Base-by-base conservation (phyloP, 2,113 vertebrate genomes). In the Myrmecobius fasciatus region DNA sequence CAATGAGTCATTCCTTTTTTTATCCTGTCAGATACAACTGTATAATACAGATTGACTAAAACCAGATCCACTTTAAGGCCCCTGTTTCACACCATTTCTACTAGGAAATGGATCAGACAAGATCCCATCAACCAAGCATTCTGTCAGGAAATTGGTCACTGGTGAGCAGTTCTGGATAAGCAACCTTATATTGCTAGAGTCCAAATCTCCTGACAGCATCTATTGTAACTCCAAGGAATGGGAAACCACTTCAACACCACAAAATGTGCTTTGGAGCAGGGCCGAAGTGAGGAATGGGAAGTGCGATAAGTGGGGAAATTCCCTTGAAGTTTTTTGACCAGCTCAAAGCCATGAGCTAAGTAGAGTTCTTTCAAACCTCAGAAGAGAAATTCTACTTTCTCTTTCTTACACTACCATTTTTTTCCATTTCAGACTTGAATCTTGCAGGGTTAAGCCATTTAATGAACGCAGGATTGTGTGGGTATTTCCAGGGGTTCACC, bases 61-160 rank as follows among this genome's bases (percentile, higher is more conserved):
- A 92, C 91, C 97, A 96, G 97, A 95, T 75, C 96, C 89, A 28
- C 53, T 91, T 91, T 54, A 91, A 53, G 54, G 46, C n/a, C 52
- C 28, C 91, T 91, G 96, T 92, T 96, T 97, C 96, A 97, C 95
- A 96, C 92, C 75, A 1, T 96, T 97, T 96, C 95, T 95, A 95
- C 94, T 96, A 95, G 95, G 95, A 94, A 96, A 88, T 92, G 95
- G 92, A 96, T 97, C 95, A 97, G 97, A 96, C 95, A 96, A 97
- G 97, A 97, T 96, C 95, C 93, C 91, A 94, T 96, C 96, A 89
- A 95, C 54, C 56, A 94, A 93, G 94, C 90, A 89, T 91, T 95
- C 60, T 43, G 88, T 67, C 96, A 92, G 97, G 92, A 97, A 96
- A 91, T 46, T 88, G 95, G 91, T 75, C 53, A 46, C 88, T 89